Conservation (phyloP, 2,888 invertebrate genomes). For the Sinelater perroti region DNA sequence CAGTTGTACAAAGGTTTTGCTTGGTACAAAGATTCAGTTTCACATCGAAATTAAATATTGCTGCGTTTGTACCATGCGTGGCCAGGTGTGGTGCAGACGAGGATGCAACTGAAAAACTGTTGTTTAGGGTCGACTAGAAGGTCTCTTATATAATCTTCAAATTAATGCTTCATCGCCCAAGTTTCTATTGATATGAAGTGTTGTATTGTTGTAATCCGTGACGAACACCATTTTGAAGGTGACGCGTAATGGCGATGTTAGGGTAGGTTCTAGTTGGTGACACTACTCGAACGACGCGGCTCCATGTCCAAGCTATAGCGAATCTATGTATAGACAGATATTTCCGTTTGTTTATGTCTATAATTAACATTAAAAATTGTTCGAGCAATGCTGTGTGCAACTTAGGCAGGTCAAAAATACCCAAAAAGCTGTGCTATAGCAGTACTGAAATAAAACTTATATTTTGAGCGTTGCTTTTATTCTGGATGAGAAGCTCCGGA, state of each 20-base stretch:
- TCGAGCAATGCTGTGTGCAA: conserved; percentile 61
- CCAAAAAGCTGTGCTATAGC: conserved; percentile 62
- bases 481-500: conserved; percentile 58
- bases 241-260: conserved; percentile 8
- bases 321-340: conserved; percentile 63
- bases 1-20: no score
- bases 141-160: no score
- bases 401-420: conserved; percentile 65
- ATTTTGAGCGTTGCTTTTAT: conserved; percentile 63
- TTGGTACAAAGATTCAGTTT: no score
- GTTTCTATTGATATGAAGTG: no score
- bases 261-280: conserved; percentile 19
- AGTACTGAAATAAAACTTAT: conserved; percentile 64
- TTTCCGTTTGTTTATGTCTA: conserved; percentile 65
- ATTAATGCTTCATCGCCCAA: no score
- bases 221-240: neutral
- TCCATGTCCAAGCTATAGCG: conserved; percentile 47
- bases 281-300: conserved; percentile 4
- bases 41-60: no score
- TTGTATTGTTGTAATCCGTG: no score
- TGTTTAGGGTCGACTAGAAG: no score
- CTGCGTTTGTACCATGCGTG: no score
- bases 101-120: no score
- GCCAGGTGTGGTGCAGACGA: no score
- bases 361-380: conserved; percentile 64